Base-by-base conservation (phyloP, 2,113 vertebrate species). In the Campylorhamphus procurvoides region DNA sequence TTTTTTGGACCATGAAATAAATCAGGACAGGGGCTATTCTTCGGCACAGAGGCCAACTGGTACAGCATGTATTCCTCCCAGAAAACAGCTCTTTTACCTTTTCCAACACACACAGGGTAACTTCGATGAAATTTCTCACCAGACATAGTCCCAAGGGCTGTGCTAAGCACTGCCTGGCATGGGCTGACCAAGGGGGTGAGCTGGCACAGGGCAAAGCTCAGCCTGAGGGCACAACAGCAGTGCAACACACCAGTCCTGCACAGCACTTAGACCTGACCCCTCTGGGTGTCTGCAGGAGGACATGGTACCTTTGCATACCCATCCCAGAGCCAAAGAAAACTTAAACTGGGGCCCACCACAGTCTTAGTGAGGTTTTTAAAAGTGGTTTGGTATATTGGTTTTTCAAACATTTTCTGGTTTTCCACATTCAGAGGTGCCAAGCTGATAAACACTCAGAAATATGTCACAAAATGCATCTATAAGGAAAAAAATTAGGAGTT, bases 291-390 rank as follows among this genome's bases (percentile, higher is more conserved):
- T 60, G 53, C 53, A 35, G 49, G 55, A 14, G 8, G 29, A 80
- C 0, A 0, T 27, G 33, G 33, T 63, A 27, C 7, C 23, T 83
- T 66, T 80, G 44, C 1, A 2, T 22, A 49, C 5, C 10, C 0
- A 0, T 27, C 22, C 46, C 19, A 52, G 47, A 33, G 31, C 12
- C 71, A 79, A 49, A 73, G 20, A 18, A 9, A 72, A 20, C 40
- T 53, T 68, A 35, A 56, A 76, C 28, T 19, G 20, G 14, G 49
- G 20, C 40, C 18, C 19, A 46, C 22, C 4, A 1, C 24, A 42
- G 15, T 7, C 31, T 44, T 46, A n/a, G 16, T n/a, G 50, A 40
- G 15, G 19, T 3, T 79, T 96, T 77, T 47, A 3, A 7, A 75
- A 84, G 22, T 5, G 1, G 40, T 68, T 46, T 39, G 6, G 19